Base-by-base conservation (phyloP, 92 coral and sea anemone genomes). In the Porites evermanni region DNA sequence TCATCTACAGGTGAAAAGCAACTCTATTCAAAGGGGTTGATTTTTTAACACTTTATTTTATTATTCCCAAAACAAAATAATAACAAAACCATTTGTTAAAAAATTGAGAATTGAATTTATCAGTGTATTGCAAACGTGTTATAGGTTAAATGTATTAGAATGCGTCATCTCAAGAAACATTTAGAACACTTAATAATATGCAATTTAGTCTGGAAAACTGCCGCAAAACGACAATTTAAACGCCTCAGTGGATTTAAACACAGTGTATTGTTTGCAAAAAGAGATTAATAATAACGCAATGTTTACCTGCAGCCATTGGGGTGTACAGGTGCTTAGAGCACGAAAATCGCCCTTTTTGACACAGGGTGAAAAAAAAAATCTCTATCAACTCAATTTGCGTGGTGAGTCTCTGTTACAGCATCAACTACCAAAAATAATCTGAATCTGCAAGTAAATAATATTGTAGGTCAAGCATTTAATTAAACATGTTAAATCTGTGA, bases 291-390 rank as follows among this genome's bases (percentile, higher is more conserved):
- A 83, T 67, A 72, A 53, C 54, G 38, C 17, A 51, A 73, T 83
- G 87, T 83, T 83, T 83, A 74, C 74, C 12, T 60, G 50, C 65
- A 20, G 74, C 54, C 32, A 65, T 21, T 83, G 51, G 47, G 5
- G 19, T 53, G 73, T 72, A 83, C 87, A 83, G 87, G 80, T 83
- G 87, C 26, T 72, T 17, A 59, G 21, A 24, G 64, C 80, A 64
- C 76, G 72, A 29, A 38, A 71, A 74, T 72, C 73, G 80, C 73
- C 44, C 20, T 44, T 83, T 50, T 83, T 50, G 23, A 50, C 53
- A 7, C 72, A 20, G 2, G 17, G 11, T 59, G 29, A 65, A 13
- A 67, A 32, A 59, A 73, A 83, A 61, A 38, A 38, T 38, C 58
- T 8, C 73, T 72, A 82, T 72, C 73, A 19, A 59, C 10, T 80